Conservation (phyloP, 2,888 invertebrate species). For the Lycia hirtaria region DNA sequence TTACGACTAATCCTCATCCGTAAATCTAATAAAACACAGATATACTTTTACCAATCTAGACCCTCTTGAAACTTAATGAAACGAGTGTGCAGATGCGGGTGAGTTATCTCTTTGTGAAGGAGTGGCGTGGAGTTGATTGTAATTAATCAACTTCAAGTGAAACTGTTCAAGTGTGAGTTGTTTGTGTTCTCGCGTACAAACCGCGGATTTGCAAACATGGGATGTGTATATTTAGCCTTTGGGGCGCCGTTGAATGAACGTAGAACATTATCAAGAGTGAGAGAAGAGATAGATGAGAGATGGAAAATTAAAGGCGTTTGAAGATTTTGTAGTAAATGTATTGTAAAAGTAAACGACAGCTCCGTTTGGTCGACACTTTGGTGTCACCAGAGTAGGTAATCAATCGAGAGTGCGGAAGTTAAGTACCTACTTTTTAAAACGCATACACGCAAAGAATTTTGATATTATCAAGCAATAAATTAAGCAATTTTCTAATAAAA, state of each 20-base stretch:
- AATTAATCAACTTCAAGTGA: conserved; percentile 16
- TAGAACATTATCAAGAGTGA: not conserved
- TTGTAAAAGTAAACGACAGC: no score
- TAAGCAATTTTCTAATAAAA: no score
- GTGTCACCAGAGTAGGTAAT: no score
- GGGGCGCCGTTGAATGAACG: not conserved
- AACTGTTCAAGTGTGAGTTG: not conserved
- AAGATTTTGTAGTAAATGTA: no score
- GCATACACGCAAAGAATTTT: no score
- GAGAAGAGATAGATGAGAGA: no score
- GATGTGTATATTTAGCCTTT: not conserved
- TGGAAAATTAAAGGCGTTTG: no score
- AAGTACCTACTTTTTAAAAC: no score
- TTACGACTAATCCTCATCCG: not conserved
- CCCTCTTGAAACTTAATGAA: not conserved
- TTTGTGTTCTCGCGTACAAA: not conserved
- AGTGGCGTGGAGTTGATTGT: conserved; percentile 12
- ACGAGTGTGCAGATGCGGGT: conserved; percentile 28
- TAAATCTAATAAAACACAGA: not conserved
- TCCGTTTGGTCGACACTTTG: no score
- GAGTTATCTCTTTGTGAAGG: conserved; percentile 23
- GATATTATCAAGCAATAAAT: no score
- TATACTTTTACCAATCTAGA: not conserved
- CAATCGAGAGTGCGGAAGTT: no score
- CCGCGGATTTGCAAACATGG: not conserved